Conservation (phyloP, 2,888 invertebrate genomes). For the Lathronympha strigana region DNA sequence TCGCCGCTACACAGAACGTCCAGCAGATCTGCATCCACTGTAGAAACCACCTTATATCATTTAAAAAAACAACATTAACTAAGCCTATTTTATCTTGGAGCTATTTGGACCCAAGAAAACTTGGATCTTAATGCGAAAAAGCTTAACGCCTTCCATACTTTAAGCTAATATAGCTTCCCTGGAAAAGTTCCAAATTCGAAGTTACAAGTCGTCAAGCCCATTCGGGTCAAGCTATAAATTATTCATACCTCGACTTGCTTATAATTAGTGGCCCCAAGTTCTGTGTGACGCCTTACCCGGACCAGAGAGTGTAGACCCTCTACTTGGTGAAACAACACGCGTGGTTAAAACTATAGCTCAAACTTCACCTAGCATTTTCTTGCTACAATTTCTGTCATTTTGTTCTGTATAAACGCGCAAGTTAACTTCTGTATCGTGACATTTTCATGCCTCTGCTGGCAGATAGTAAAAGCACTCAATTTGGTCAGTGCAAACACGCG, state of each 20-base stretch:
- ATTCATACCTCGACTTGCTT: slow-evolving; percentile 40
- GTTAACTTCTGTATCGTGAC: too few relatives aligned
- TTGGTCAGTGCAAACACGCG: too few relatives aligned
- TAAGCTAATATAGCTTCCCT: slow-evolving; percentile 34
- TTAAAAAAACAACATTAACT: too few relatives aligned
- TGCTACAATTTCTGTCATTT: too few relatives aligned
- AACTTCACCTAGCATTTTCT: too few relatives aligned
- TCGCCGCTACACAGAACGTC: too few relatives aligned
- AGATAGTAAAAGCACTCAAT: too few relatives aligned
- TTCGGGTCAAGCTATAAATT: slow-evolving; percentile 41
- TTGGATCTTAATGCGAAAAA: slow-evolving; percentile 10
- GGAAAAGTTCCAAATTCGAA: slow-evolving; percentile 39
- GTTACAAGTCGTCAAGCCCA: slow-evolving; percentile 39
- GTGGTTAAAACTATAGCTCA: neutral
- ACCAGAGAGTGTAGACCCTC: neutral
- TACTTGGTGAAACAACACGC: neutral
- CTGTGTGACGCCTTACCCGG: slow-evolving; percentile 28
- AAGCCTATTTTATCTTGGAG: too few relatives aligned
- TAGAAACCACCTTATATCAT: too few relatives aligned
- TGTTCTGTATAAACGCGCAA: too few relatives aligned
- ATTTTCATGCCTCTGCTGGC: too few relatives aligned
- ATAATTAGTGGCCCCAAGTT: slow-evolving; percentile 40
- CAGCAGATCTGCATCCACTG: too few relatives aligned
- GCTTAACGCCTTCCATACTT: slow-evolving; percentile 26
- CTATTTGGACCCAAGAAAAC: neutral